phyloP scores from a whole-genome alignment of 2,797 vertebrate genomes.

The Tiaroga cobitis region DNA sequence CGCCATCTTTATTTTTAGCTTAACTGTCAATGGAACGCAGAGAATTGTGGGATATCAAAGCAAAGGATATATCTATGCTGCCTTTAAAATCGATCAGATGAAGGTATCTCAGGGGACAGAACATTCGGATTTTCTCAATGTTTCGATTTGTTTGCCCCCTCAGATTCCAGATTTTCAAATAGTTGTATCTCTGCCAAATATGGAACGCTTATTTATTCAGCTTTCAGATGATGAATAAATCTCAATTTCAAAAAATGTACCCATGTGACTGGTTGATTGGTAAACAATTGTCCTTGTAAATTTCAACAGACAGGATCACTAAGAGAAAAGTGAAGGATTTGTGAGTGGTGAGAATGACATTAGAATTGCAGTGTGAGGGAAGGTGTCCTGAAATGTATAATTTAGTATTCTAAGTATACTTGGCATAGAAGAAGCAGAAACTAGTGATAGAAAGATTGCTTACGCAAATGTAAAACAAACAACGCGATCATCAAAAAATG shows the following conservation, averaged over 20 bases:
- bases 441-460: no score
- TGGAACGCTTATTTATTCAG: no score
- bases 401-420: neutral
- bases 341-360: neutral
- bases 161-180: no score
- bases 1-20: neutral
- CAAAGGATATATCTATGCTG: neutral
- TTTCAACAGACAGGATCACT: neutral
- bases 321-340: neutral
- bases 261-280: no score
- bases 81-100: neutral
- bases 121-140: neutral
- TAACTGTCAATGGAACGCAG: neutral
- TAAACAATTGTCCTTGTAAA: constrained; percentile 14
- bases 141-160: no score
- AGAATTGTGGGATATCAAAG: neutral
- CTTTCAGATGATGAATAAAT: no score
- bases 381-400: neutral
- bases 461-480: no score
- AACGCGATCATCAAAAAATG: no score
- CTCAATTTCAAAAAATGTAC: no score
- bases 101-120: neutral
- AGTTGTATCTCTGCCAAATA: no score
- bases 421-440: no score
- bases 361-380: neutral